Conservation (phyloP, 1,140 invertebrate species). For the Varroa destructor region DNA sequence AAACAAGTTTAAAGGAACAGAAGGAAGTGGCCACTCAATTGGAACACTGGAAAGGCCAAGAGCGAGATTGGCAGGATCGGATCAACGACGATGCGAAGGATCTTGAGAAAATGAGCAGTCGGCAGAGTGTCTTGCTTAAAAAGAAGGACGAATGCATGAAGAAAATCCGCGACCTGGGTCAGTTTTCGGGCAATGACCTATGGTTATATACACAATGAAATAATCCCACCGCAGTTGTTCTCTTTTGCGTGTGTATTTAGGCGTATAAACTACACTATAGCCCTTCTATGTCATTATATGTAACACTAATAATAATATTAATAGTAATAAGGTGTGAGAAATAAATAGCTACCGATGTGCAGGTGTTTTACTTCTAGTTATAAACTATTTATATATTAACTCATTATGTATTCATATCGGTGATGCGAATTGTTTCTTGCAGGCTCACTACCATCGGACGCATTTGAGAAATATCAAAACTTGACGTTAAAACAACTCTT, state of each 20-base stretch:
- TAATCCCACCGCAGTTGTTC: constrained; percentile 35
- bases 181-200: not conserved
- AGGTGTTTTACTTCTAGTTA: no score
- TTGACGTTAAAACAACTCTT: constrained; percentile 79
- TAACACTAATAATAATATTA: no score
- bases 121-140: constrained; percentile 78
- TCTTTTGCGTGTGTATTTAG: no score
- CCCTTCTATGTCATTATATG: no score
- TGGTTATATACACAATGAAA: no score
- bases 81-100: constrained; percentile 93
- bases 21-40: constrained; percentile 54
- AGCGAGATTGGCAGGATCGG: constrained; percentile 86
- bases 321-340: no score
- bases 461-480: constrained; percentile 78
- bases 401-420: no score
- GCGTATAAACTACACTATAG: no score
- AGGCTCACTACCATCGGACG: constrained; percentile 69
- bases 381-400: no score
- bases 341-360: no score
- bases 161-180: constrained; percentile 80
- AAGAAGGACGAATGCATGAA: constrained; percentile 83
- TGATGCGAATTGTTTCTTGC: not conserved
- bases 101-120: constrained; percentile 86
- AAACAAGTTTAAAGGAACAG: constrained; percentile 42
- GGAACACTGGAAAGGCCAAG: constrained; percentile 67